Percentiles rank a stretch among this genome's conserved stretches.
Conservation (phyloP, 2,888 invertebrate species). For the Cephus runcator region DNA sequence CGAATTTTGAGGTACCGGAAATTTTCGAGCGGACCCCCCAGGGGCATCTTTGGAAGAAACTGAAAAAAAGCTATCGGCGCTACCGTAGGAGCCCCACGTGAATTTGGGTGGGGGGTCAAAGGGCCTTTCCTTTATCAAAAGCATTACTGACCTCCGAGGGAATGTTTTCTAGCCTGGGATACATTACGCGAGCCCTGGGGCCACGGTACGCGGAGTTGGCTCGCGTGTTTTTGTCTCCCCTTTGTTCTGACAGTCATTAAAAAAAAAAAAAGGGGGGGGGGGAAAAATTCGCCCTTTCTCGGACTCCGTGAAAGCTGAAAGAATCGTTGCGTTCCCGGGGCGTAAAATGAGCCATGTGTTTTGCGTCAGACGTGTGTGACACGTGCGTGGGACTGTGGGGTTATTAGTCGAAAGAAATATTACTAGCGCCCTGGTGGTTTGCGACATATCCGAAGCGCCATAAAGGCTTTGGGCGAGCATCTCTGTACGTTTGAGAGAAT, state of each 20-base stretch:
- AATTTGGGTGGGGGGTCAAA: neutral
- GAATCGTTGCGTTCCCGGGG: neutral
- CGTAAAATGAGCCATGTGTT: neutral
- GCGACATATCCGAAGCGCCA: too few relatives aligned
- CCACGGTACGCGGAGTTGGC: neutral
- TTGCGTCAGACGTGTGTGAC: neutral
- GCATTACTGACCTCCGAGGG: neutral
- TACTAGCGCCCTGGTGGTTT: too few relatives aligned
- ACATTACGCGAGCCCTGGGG: neutral
- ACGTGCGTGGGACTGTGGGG: neutral
- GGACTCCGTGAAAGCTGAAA: constrained; percentile 12
- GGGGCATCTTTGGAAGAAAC: neutral
- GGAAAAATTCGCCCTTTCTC: constrained; percentile 29
- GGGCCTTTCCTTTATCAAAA: neutral
- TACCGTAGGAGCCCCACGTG: neutral
- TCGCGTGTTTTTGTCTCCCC: neutral
- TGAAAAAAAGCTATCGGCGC: neutral
- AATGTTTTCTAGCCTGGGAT: neutral
- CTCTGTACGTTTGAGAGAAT: too few relatives aligned
- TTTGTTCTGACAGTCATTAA: constrained; percentile 40
- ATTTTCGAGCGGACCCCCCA: neutral
- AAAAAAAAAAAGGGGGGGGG: constrained; percentile 36
- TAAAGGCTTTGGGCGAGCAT: too few relatives aligned
- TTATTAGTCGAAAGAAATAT: neutral
- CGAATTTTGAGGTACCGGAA: neutral